Evolutionary conservation across 2,113 vertebrate genomes (phyloP).

Genomic region (Phalacrocorax aristotelis): DNA sequence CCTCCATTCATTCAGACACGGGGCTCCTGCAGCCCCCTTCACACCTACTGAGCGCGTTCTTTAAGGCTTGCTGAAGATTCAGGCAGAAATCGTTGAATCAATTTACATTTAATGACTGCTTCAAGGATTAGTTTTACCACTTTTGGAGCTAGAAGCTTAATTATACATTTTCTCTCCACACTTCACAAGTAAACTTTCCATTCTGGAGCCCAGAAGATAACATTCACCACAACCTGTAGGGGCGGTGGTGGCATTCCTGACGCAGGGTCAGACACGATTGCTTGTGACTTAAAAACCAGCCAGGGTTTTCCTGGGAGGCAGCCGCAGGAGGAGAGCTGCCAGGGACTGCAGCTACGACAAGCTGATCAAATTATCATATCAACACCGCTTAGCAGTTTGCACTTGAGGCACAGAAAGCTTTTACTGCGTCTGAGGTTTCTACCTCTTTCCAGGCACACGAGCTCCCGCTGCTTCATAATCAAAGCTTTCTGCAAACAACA

Average conservation of each 20-base stretch:
- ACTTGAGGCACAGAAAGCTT: background rate
- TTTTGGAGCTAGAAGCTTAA: background rate
- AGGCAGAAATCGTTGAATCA: background rate
- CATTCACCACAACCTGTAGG: background rate
- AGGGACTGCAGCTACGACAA: background rate
- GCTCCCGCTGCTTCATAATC: background rate
- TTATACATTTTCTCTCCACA: background rate
- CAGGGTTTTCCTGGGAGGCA: background rate
- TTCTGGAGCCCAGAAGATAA: background rate
- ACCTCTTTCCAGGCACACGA: background rate
- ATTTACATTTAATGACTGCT: background rate
- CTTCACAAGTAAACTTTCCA: accelerated
- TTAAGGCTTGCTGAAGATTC: background rate
- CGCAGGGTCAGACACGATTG: background rate
- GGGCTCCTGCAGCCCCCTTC: background rate
- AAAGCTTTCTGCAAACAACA: background rate
- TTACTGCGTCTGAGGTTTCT: background rate
- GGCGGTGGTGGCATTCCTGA: background rate
- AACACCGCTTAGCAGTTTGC: background rate
- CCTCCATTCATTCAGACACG: background rate
- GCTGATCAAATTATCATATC: background rate
- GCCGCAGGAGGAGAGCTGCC: background rate
- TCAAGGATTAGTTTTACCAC: background rate
- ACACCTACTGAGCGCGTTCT: background rate
- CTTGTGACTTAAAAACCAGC: background rate